A percentile compares a stretch with the other conserved stretches of the same genome.
These are phyloP conservation scores for Argyra leucocephala DNA, from an alignment of 2,888 invertebrate genomes.

Conservation along the genomic window DNA sequence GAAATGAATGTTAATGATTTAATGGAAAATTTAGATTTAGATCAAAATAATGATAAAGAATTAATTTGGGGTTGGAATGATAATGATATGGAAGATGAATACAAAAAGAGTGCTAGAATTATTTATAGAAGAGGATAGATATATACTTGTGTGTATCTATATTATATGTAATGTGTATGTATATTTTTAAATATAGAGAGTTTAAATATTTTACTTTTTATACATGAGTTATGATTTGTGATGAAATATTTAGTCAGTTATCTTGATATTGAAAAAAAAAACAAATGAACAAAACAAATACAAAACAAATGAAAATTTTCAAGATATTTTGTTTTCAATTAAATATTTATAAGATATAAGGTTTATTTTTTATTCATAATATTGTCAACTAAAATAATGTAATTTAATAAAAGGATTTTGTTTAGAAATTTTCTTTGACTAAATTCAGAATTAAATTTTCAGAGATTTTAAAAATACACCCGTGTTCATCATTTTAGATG, in stretches of 20 bases:
- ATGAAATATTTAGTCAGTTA: constrained; percentile 11
- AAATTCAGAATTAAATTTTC: no score
- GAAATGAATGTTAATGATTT: constrained; percentile 33
- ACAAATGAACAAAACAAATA: constrained; percentile 13
- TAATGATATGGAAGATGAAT: constrained; percentile 60
- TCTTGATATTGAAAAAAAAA: neutral
- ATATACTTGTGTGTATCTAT: constrained; percentile 10
- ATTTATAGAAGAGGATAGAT: constrained; percentile 34
- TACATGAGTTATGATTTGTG: neutral
- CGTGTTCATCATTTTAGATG: no score
- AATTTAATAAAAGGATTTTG: no score
- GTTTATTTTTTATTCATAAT: no score
- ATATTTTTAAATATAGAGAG: constrained; percentile 7
- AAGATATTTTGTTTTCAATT: neutral
- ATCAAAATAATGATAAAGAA: constrained; percentile 45
- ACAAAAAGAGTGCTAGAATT: constrained; percentile 47
- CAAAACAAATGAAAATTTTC: constrained; percentile 12
- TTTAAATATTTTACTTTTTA: constrained; percentile 13
- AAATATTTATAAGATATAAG: no score
- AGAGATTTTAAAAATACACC: no score
- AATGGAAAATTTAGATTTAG: constrained; percentile 33
- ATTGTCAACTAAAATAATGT: no score
- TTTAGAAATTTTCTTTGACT: no score
- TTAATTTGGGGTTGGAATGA: constrained; percentile 79
- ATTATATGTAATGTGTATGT: constrained; percentile 11